Percentiles rank a stretch among this genome's conserved stretches.
These are phyloP conservation scores for Aramus guarauna DNA, from an alignment of 2,113 vertebrate species.

Conservation along the genomic window DNA sequence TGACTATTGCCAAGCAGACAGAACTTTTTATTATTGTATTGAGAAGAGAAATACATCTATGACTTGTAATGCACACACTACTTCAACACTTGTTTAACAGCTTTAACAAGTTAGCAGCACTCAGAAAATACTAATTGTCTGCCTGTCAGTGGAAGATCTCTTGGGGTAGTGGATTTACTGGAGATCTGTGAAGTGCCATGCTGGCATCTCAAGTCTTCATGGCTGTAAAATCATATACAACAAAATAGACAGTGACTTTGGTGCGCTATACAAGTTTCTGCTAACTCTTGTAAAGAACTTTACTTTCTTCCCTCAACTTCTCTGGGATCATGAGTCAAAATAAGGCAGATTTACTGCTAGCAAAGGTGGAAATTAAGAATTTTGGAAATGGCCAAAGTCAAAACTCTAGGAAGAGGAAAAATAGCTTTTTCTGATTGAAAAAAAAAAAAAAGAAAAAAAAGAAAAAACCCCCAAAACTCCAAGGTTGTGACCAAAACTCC, in stretches of 20 bases:
- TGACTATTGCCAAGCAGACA: background rate
- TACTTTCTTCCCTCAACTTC: background rate
- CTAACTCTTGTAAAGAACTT: background rate
- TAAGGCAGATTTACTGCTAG: background rate
- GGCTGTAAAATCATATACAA: background rate
- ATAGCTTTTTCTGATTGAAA: background rate
- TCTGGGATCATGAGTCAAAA: background rate
- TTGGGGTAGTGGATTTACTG: background rate
- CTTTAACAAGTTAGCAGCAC: background rate
- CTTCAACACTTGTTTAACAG: background rate
- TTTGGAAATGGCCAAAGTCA: background rate
- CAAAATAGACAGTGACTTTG: background rate
- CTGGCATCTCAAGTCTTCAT: background rate
- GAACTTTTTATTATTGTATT: background rate
- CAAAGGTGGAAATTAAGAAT: background rate
- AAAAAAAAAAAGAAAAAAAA: background rate
- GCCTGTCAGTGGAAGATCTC: background rate
- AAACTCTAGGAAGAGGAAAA: background rate
- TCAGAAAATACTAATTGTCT: background rate
- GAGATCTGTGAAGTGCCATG: background rate
- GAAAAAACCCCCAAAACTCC: no score
- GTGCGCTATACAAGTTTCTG: background rate
- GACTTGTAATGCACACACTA: background rate
- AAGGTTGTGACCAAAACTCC: background rate
- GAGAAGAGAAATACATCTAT: background rate